These are phyloP conservation scores for Platichthys stellatus DNA, from an alignment of 2,113 vertebrate species.

Conservation along the genomic window DNA sequence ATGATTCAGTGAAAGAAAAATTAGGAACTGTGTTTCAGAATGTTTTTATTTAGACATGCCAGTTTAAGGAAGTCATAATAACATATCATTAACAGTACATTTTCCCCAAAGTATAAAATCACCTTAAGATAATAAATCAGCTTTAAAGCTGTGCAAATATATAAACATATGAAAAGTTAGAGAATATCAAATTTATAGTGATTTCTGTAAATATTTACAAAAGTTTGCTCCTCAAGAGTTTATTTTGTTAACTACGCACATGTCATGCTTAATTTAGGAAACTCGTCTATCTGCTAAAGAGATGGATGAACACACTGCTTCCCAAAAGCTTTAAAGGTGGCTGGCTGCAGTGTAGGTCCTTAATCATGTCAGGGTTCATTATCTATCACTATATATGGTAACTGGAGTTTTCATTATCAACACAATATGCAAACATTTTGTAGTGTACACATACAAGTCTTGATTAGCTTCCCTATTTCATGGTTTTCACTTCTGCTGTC, in stretches of 20 bases:
- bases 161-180: neutral
- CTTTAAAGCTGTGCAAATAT: neutral
- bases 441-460: neutral
- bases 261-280: neutral
- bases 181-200: neutral
- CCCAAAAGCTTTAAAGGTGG: too few relatives aligned
- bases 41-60: conserved; percentile 6
- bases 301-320: too few relatives aligned
- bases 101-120: neutral
- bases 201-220: neutral
- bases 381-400: too few relatives aligned
- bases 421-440: neutral
- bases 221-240: neutral
- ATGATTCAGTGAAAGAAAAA: neutral
- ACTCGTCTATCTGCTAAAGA: too few relatives aligned
- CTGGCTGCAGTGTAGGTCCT: too few relatives aligned
- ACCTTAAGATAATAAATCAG: neutral
- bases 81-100: neutral
- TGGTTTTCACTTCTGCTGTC: neutral
- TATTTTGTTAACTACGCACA: neutral
- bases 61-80: neutral
- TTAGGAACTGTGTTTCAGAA: neutral
- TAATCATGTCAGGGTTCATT: too few relatives aligned
- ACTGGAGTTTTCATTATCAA: neutral
- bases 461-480: neutral